These are phyloP conservation scores for Lamellibrachia luymesi DNA, from an alignment of 1,140 invertebrate genomes.

Conservation along the genomic window DNA sequence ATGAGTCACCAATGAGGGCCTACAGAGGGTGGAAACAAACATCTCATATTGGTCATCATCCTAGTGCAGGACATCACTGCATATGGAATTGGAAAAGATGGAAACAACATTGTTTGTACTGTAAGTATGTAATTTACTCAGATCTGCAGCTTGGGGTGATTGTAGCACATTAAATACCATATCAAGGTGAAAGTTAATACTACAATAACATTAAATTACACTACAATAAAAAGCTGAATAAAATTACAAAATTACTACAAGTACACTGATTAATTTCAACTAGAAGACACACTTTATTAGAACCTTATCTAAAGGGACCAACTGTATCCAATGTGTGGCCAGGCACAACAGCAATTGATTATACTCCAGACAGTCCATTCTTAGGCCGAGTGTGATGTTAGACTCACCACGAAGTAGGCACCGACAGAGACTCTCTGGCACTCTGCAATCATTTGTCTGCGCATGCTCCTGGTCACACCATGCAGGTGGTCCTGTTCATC, in stretches of 20 bases:
- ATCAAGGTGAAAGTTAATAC: too few species aligned
- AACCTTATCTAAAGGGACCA: neutral
- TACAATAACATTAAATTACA: neutral
- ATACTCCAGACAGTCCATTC: too few species aligned
- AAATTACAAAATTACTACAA: neutral
- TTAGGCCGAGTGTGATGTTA: neutral
- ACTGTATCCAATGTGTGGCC: neutral
- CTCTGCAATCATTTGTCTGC: conserved; percentile 48
- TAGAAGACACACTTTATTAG: neutral
- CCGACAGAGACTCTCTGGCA: conserved; percentile 52
- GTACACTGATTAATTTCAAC: neutral
- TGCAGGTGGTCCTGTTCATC: neutral
- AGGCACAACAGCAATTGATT: too few species aligned
- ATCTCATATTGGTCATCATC: neutral
- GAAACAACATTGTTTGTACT: too few species aligned
- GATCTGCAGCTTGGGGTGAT: too few species aligned
- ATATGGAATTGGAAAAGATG: too few species aligned
- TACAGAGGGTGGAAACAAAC: neutral
- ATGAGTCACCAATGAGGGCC: neutral
- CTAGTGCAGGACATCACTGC: neutral
- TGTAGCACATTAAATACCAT: neutral
- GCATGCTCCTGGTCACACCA: conserved; percentile 42
- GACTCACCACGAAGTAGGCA: conserved; percentile 53
- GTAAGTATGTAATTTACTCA: too few species aligned
- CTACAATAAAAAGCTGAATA: neutral